phyloP scores from a whole-genome alignment of 2,797 vertebrate species.

The Fistularia commersonii region DNA sequence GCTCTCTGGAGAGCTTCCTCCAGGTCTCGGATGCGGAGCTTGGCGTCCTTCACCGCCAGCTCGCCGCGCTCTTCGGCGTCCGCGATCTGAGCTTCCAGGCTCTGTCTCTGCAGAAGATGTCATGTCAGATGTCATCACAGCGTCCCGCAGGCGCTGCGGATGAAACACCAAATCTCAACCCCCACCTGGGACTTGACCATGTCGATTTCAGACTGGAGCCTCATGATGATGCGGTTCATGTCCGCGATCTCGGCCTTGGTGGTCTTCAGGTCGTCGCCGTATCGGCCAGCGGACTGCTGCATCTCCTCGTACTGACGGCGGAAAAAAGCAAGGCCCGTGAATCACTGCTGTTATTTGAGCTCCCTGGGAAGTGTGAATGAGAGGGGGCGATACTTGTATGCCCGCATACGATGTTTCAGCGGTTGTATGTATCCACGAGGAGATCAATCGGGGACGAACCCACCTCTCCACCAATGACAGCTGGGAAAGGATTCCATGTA shows the following conservation, averaged over 20 bases:
- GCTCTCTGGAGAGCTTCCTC: slow-evolving; percentile 84
- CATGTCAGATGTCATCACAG: no score
- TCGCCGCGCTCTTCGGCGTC: slow-evolving; percentile 75
- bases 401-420: no score
- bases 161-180: no score
- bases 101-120: slow-evolving; percentile 46
- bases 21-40: slow-evolving; percentile 78
- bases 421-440: no score
- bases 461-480: no score
- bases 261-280: slow-evolving; percentile 67
- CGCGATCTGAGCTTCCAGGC: slow-evolving; percentile 55
- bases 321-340: background rate
- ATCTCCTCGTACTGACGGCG: slow-evolving; percentile 74
- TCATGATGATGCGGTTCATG: slow-evolving; percentile 71
- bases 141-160: no score
- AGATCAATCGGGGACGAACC: no score
- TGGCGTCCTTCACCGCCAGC: slow-evolving; percentile 73
- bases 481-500: no score
- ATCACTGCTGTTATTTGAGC: no score
- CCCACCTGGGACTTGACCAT: slow-evolving; percentile 74
- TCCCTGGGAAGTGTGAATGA: no score
- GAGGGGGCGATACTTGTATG: no score
- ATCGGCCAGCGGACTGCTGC: slow-evolving; percentile 66
- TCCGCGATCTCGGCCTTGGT: slow-evolving; percentile 75
- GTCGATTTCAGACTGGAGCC: slow-evolving; percentile 77